Percentiles rank a stretch among this genome's conserved stretches.
phyloP scores from a whole-genome alignment of 1,140 invertebrate genomes.

The Augochlora pura region DNA sequence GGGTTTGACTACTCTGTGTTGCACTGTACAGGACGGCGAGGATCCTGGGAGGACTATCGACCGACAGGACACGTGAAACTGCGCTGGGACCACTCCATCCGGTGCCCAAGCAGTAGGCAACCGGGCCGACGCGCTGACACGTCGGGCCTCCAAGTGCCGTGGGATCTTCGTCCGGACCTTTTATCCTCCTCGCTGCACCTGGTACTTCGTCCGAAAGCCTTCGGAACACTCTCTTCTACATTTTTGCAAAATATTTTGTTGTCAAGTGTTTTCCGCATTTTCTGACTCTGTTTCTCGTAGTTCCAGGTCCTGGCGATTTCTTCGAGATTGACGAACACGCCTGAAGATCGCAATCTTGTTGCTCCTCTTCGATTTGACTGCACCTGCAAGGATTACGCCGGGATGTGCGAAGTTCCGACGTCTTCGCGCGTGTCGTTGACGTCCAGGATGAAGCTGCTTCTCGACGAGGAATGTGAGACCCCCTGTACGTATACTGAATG shows the following conservation, averaged over 20 bases:
- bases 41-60: slow-evolving; percentile 41
- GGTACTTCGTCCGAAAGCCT: too few relatives aligned
- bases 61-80: slow-evolving; percentile 44
- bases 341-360: too few relatives aligned
- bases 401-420: slow-evolving; percentile 10
- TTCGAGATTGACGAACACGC: too few relatives aligned
- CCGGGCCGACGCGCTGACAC: slow-evolving; percentile 68
- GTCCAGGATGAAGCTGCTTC: not conserved
- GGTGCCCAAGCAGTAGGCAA: slow-evolving; percentile 71
- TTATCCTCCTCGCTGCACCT: too few relatives aligned
- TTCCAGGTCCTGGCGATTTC: too few relatives aligned
- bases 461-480: slow-evolving; percentile 85
- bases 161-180: not conserved
- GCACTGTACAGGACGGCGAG: not conserved
- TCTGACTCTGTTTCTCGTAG: too few relatives aligned
- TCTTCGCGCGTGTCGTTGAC: slow-evolving; percentile 15
- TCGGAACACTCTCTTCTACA: too few relatives aligned
- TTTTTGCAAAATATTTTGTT: too few relatives aligned
- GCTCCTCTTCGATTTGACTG: too few relatives aligned
- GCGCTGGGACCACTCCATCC: slow-evolving; percentile 35
- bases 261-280: too few relatives aligned
- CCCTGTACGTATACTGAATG: slow-evolving; percentile 99
- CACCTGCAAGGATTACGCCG: not conserved
- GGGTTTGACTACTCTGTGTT: not conserved
- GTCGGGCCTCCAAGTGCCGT: slow-evolving; percentile 47